phyloP scores from a whole-genome alignment of 2,888 invertebrate species.

The Ganaspis brasiliensis region DNA sequence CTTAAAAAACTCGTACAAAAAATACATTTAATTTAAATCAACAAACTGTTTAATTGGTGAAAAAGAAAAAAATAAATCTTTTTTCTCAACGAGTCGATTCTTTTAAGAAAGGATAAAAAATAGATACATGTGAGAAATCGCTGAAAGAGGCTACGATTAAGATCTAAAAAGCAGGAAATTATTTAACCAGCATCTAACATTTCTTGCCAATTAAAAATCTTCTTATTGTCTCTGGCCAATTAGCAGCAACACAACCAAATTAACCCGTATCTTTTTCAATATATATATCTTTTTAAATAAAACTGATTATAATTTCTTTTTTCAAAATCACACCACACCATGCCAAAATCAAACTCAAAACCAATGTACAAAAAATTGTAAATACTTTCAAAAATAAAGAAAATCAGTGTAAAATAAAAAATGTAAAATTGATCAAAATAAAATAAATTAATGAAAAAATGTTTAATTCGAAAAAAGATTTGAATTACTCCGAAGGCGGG shows the following conservation, averaged over 20 bases:
- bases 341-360: conserved; percentile 60
- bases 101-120: conserved; percentile 38
- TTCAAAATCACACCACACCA: conserved; percentile 60
- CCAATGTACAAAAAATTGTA: not conserved
- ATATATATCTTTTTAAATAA: conserved; percentile 14
- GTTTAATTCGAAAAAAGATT: too few species aligned
- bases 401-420: too few species aligned
- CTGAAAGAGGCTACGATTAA: conserved; percentile 53
- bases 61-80: not conserved
- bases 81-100: not conserved
- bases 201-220: conserved; percentile 48
- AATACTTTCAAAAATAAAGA: not conserved
- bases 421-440: conserved; percentile 37
- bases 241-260: conserved; percentile 55
- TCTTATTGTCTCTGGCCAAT: conserved; percentile 44
- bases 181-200: conserved; percentile 39
- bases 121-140: conserved; percentile 35
- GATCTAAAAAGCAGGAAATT: conserved; percentile 39
- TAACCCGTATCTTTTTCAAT: not conserved
- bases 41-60: not conserved
- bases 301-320: conserved; percentile 46
- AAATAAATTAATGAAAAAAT: conserved; percentile 36
- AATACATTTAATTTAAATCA: too few species aligned
- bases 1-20: too few species aligned
- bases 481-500: too few species aligned